A percentile compares a stretch with the other conserved stretches of the same genome.
Evolutionary conservation across 2,888 invertebrate species (phyloP).

Genomic region (Parnassius apollo): DNA sequence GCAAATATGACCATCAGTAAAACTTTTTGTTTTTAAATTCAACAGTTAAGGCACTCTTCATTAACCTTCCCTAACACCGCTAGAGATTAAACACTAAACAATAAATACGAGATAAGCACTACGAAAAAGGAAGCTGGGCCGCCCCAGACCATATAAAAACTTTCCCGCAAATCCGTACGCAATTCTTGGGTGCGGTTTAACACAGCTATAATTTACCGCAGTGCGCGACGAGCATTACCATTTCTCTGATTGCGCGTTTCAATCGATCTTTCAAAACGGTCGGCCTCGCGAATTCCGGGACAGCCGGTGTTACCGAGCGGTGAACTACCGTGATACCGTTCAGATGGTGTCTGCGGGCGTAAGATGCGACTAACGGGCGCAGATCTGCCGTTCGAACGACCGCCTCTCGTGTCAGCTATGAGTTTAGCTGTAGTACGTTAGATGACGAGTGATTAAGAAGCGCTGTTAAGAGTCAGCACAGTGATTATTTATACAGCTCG

Average conservation of each 20-base stretch:
- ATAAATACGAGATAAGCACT: too few species aligned
- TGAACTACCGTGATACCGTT: constrained; percentile 36
- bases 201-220: constrained; percentile 5
- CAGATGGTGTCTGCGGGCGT: constrained; percentile 6
- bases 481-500: background rate
- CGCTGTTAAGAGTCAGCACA: background rate
- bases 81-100: too few species aligned
- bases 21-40: too few species aligned
- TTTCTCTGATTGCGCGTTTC: constrained; percentile 42
- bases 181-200: constrained; percentile 3
- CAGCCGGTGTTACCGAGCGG: constrained; percentile 49
- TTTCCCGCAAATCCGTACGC: constrained; percentile 11
- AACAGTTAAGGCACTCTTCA: too few species aligned
- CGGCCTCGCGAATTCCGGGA: constrained; percentile 63
- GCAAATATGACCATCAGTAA: too few species aligned
- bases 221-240: constrained; percentile 24
- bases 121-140: too few species aligned
- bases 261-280: constrained; percentile 48
- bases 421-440: constrained; percentile 1
- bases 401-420: constrained; percentile 13
- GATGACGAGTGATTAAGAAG: constrained; percentile 9
- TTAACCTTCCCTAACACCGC: too few species aligned
- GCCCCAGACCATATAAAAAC: background rate
- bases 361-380: constrained; percentile 5
- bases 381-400: constrained; percentile 10